phyloP scores from a whole-genome alignment of 2,888 invertebrate species.

The Lissocephala sabroskyi region DNA sequence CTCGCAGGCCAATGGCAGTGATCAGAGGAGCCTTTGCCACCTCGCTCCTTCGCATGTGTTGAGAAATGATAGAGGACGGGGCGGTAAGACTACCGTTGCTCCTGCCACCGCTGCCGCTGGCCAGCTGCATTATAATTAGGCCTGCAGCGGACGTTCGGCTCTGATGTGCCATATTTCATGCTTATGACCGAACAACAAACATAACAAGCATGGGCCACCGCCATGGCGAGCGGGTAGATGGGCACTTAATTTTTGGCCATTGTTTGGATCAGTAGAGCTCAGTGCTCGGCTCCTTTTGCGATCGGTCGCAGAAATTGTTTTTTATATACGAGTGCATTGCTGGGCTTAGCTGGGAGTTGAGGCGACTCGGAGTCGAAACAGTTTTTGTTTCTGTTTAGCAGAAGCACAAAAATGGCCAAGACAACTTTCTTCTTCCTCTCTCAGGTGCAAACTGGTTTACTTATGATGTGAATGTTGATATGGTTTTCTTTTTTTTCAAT shows the following conservation, averaged over 20 bases:
- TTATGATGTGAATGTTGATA: conserved; percentile 64
- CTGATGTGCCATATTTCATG: conserved; percentile 56
- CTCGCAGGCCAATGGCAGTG: not conserved
- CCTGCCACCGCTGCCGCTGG: not conserved
- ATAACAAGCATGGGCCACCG: not conserved
- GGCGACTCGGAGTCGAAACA: too few relatives aligned
- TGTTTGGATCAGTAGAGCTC: not conserved
- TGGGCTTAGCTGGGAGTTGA: too few relatives aligned
- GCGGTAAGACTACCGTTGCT: not conserved
- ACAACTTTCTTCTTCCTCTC: conserved; percentile 64
- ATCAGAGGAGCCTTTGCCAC: conserved; percentile 21
- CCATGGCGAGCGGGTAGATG: not conserved
- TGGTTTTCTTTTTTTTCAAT: conserved; percentile 50
- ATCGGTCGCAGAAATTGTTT: too few relatives aligned
- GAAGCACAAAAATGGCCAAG: conserved; percentile 56
- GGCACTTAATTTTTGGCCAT: too few relatives aligned
- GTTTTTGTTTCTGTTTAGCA: conserved; percentile 6
- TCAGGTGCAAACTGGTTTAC: conserved; percentile 64
- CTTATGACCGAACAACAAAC: conserved; percentile 41
- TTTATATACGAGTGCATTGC: too few relatives aligned
- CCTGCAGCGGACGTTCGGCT: conserved; percentile 43
- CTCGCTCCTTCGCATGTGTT: conserved; percentile 34
- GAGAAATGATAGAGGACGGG: conserved; percentile 29
- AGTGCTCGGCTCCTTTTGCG: not conserved
- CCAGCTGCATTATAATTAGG: conserved; percentile 54